These are phyloP conservation scores for Papilio dardanus DNA, from an alignment of 1,140 invertebrate species.

Conservation along the genomic window DNA sequence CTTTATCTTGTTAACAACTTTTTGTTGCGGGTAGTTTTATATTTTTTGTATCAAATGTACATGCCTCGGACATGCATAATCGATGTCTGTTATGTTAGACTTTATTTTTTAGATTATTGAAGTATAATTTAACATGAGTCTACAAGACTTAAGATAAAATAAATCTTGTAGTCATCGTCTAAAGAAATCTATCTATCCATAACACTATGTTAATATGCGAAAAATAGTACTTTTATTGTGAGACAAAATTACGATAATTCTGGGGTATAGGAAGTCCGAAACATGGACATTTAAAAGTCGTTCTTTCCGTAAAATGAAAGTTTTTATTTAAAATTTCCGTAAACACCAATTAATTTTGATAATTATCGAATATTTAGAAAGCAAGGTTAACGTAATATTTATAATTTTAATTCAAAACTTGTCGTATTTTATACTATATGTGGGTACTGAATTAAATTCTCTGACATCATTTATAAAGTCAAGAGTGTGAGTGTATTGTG, in stretches of 20 bases:
- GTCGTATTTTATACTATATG: neutral
- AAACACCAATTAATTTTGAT: neutral
- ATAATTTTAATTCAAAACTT: too few species aligned
- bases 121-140: too few species aligned
- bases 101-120: neutral
- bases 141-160: too few species aligned
- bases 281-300: neutral
- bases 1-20: constrained; percentile 19
- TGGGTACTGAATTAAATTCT: neutral
- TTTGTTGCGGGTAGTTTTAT: neutral
- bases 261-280: neutral
- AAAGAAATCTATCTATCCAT: too few species aligned
- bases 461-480: neutral
- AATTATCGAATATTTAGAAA: neutral
- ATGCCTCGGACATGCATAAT: neutral
- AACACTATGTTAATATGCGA: too few species aligned
- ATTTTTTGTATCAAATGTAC: constrained; percentile 3
- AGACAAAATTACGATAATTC: neutral
- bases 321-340: neutral
- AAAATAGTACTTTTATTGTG: too few species aligned
- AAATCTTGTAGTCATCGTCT: too few species aligned
- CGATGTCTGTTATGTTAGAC: neutral
- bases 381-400: neutral
- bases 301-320: neutral
- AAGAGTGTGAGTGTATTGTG: neutral